Evolutionary conservation across 1,140 invertebrate genomes (phyloP), one percentile per base, ranked within the genome.

Genomic region (Antheraea pernyi): DNA sequence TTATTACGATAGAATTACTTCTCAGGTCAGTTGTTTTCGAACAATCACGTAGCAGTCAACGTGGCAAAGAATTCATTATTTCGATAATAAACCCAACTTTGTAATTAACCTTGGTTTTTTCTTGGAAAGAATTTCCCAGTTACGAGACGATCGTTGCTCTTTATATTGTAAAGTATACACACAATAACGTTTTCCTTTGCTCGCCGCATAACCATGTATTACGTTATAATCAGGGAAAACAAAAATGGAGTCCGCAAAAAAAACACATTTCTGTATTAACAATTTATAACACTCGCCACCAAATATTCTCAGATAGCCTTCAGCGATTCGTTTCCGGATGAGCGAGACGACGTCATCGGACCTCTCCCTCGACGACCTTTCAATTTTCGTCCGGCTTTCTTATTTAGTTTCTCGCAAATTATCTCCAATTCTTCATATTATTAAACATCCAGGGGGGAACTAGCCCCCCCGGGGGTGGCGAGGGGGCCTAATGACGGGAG

Each of bases 381-480:
- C 88, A 91, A 90, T 91, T 91, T 91, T 90, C 89, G 86, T 82
- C 86, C 83, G 80, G 78, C 89, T 90, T 91, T 89, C 89, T 91
- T 91, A 91, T 91, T 91, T 91, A 91, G 89, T 91, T 91, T 91
- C 89, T 87, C 89, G 89, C 89, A 91, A 91, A 91, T 91, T 91
- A 91, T 90, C 89, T 90, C 89, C 89, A 91, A 91, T 91, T 91
- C 89, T 91, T 91, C 89, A 91, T 91, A 90, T 91, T 90, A 91
- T 91, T 91, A 91, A 90, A 90, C 89, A 89, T 89, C 89, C 79
- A 84, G 81, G 89, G 89, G 82, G 80, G 82, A 84, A 86, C 81
- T 83, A 83, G 78, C 81, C 82, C 71, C 80, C 84, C 74, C 62
- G 48, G 72, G 76, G 70, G 67, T 67, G 37, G 42, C 67, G 73